Evolutionary conservation across 2,888 invertebrate genomes (phyloP), one percentile per base, ranked within the genome.

Genomic region (Dioctria rufipes): DNA sequence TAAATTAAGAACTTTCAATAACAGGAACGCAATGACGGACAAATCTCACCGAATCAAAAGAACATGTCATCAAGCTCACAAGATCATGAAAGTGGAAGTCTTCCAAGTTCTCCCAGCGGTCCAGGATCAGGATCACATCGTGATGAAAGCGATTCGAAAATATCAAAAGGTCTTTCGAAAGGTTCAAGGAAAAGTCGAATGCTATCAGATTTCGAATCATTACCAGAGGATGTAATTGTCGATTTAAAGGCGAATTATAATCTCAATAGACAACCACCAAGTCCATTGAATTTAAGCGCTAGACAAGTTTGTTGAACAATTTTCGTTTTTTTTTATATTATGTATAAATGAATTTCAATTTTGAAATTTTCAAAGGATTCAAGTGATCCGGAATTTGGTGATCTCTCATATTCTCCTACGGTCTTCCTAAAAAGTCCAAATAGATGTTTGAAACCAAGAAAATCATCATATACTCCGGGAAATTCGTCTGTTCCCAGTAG

Each of bases 401-500:
- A 88, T 63, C 43, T 63, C 40, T 78, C 80, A 9, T 66, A 81
- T 75, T 90, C 90, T 9, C 91, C 90, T 2, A 90, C 89, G 85
- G 88, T 90, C 84, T 90, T 91, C 42, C 90, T 84, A 1, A 87
- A 86, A 84, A 87, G 87, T 83, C 86, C 88, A 86, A 87, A 84
- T 86, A 87, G 75, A 85, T 84, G 43, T 84, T 82, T 69, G 84
- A 86, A 75, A 93, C 94, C 82, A 93, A 95, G 88, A 90, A 93
- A 85, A 93, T 94, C 46, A 25, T 25, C 25, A 25, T 94, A 88
- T 90, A 88, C 88, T 0, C 87, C 88, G n/a, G 89, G 87, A 46
- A 88, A 88, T 84, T 89, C 88, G 11, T 93, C 93, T 4, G 93
- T 93, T 25, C 94, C 94, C 0, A 93, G 93, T 81, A 94, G 93